Evolutionary conservation across 1,140 invertebrate species (phyloP), one percentile per base, ranked within the genome.

Genomic region (Macrocentrus cingulum): DNA sequence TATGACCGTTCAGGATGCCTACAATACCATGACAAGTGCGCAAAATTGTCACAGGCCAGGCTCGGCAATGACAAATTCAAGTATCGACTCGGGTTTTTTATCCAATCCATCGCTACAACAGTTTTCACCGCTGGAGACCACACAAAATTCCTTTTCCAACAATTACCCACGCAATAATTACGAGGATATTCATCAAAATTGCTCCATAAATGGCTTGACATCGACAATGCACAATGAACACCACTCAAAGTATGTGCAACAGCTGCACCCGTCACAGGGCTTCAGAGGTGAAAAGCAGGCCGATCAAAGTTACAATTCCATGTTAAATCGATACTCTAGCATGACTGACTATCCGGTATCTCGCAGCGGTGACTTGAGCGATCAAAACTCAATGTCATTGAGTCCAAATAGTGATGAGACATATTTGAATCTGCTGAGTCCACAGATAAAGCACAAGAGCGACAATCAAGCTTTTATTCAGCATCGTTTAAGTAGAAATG

Each of bases 51-150:
- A 76, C 49, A 65, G 71, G 42, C 70, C 77, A 15, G 66, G 67
- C 4, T 76, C 76, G 11, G 66, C 73, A 37, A 74, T 80, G 70
- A 80, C 72, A 50, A 74, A 80, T 56, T 66, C 75, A 15, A 75
- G 66, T 59, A 65, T 55, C 1, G 76, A 80, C 60, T 77, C 75
- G 11, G 71, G 71, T 11, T 79, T 80, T 60, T 55, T 75, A 19
- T 74, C 79, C 1, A 79, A 76, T 48, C 77, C 79, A 3, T 67
- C 76, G 2, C 50, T 76, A 4, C 77, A 78, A 41, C 73, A 77
- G 41, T 79, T 75, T 34, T 79, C 76, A 1, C 70, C 77, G 0
- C 65, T 64, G 6, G 74, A 78, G 13, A 68, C 66, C 16, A 22
- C 77, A 15, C 73, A 77, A 8, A 73, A 74, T 57, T 73, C 67